phyloP scores from a whole-genome alignment of 2,797 vertebrate genomes.

The Onychomys arenicola region DNA sequence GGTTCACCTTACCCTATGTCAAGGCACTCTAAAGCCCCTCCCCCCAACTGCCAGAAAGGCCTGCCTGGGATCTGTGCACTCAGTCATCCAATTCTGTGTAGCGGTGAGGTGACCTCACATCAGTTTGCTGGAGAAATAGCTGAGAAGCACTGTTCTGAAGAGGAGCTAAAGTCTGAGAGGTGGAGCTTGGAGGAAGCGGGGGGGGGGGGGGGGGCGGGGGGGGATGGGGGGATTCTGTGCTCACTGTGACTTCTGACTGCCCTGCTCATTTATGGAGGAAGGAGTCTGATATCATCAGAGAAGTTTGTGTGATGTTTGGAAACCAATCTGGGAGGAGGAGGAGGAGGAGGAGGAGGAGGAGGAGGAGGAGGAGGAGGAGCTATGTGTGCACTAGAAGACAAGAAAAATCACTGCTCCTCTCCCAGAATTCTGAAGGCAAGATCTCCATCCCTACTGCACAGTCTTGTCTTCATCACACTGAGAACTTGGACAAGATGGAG shows the following conservation, averaged over 20 bases:
- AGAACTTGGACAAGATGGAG: background rate
- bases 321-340: background rate
- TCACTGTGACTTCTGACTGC: background rate
- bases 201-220: too few species aligned
- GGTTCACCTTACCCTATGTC: background rate
- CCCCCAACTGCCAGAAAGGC: background rate
- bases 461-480: background rate
- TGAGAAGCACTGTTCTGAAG: constrained; percentile 3
- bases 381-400: background rate
- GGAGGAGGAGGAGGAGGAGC: background rate
- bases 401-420: background rate
- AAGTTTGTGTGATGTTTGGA: background rate
- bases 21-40: background rate
- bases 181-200: background rate
- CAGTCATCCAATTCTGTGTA: too few species aligned
- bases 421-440: background rate
- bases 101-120: background rate
- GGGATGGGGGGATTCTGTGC: too few species aligned
- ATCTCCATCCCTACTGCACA: background rate
- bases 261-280: background rate
- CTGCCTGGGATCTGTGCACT: background rate
- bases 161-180: background rate
- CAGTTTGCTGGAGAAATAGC: background rate
- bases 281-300: background rate
- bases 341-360: background rate